Conservation (phyloP, 2,113 vertebrate species). For the Taxidea taxus region DNA sequence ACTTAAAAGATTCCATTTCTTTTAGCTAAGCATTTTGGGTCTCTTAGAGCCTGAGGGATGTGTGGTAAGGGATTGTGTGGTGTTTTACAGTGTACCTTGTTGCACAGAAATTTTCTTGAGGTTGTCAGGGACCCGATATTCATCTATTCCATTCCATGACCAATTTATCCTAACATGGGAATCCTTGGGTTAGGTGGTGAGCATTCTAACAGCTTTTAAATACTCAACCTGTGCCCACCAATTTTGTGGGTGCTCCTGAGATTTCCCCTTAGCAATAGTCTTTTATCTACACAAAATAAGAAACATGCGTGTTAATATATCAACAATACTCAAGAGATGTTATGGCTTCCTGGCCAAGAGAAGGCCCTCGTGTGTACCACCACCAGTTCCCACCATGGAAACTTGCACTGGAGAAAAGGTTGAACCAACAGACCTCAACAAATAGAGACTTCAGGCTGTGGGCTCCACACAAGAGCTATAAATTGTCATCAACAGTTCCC, state of each 20-base stretch:
- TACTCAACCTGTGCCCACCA: neutral
- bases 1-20: neutral
- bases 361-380: neutral
- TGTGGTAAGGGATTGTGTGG: neutral
- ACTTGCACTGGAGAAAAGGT: neutral
- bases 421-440: neutral
- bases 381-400: neutral
- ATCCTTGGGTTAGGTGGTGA: neutral
- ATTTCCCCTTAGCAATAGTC: neutral
- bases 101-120: neutral
- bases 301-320: neutral
- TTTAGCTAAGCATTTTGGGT: neutral
- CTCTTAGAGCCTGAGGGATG: neutral
- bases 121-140: neutral
- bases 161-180: neutral
- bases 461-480: neutral
- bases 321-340: neutral
- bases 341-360: neutral
- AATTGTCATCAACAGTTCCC: neutral
- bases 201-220: neutral
- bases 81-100: neutral
- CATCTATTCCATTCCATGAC: neutral
- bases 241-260: neutral
- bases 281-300: neutral
- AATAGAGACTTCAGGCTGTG: neutral